Base-by-base conservation (phyloP, 2,113 vertebrate genomes). In the Thunnus maccoyii region DNA sequence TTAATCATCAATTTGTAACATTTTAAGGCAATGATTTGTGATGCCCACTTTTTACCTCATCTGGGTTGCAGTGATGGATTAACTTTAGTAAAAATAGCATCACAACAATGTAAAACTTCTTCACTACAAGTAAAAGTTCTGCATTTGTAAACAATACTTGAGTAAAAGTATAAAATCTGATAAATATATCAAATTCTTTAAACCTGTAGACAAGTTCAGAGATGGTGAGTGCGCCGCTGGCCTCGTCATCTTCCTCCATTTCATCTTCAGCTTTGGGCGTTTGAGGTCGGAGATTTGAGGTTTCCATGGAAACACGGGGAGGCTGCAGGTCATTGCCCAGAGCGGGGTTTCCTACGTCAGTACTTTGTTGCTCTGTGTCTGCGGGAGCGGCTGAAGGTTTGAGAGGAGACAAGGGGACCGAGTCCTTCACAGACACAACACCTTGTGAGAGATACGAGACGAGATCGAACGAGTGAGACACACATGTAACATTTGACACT, bases 201-300 rank as follows among this genome's bases (percentile, higher is more conserved):
- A 44, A 94, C 93, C 89, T 94, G 94, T 99, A 99, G 0, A 92
- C 90, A 41, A 97, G 92, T 93, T 99, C 98, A 30, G 98, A 99
- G 76, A 99, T 99, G 48, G 96, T 97, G 84, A 97, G 93, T 11
- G 96, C 92, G 2, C 96, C 94, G 4, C 95, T 94, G 82, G 89
- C 94, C 1, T 96, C 94, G 65, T 91, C 85, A 25, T 92, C 92
- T 18, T 95, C 94, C 17, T 70, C 94, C 67, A 55, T 56, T 67
- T 77, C 78, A 41, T 84, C 84, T 74, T 91, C 86, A 58, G 58
- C 89, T 81, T 91, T 89, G 36, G 90, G 76, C 0, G 63, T 64
- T 68, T 89, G 93, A 63, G 91, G 83, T 88, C 70, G 87, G 10
- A 80, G 63, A 82, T 66, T 85, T 58, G 89, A 77, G 56, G 86